Conservation (phyloP, 2,888 invertebrate species). For the Clunio marinus region DNA sequence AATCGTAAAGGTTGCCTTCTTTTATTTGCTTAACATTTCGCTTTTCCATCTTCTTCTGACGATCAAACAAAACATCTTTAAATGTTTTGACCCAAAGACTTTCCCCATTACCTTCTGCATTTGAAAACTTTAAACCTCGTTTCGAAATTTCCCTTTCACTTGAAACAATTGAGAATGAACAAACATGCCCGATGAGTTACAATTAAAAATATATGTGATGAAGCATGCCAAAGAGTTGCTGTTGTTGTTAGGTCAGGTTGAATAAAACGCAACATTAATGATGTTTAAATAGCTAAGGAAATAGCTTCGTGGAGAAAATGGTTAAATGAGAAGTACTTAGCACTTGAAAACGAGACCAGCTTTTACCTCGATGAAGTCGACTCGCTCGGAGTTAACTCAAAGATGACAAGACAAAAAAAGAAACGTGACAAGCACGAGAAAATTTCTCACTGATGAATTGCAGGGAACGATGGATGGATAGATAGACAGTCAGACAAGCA, state of each 20-base stretch:
- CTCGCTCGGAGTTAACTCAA: not conserved
- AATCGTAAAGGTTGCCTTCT: not conserved
- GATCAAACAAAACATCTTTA: not conserved
- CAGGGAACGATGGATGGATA: too few species aligned
- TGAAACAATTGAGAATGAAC: not conserved
- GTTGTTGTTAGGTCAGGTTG: not conserved
- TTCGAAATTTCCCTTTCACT: not conserved
- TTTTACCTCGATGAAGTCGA: too few species aligned
- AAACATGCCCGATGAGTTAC: not conserved
- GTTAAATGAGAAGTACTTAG: too few species aligned
- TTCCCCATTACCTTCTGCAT: not conserved
- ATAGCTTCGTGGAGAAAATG: too few species aligned
- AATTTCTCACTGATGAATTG: too few species aligned
- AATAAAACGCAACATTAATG: conserved; percentile 17
- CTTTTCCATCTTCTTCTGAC: not conserved
- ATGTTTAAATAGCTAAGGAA: conserved; percentile 32
- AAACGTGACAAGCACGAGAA: not conserved
- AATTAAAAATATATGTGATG: conserved; percentile 33
- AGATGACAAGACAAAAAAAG: too few species aligned
- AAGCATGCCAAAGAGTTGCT: conserved; percentile 5
- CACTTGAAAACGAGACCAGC: too few species aligned
- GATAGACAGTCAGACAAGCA: too few species aligned
- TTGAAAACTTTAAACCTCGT: not conserved
- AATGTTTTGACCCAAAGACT: not conserved
- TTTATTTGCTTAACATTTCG: not conserved